A percentile compares a stretch with the other conserved stretches of the same genome.
Evolutionary conservation across 1,140 invertebrate species (phyloP).

Genomic region (Cyclina sinensis): DNA sequence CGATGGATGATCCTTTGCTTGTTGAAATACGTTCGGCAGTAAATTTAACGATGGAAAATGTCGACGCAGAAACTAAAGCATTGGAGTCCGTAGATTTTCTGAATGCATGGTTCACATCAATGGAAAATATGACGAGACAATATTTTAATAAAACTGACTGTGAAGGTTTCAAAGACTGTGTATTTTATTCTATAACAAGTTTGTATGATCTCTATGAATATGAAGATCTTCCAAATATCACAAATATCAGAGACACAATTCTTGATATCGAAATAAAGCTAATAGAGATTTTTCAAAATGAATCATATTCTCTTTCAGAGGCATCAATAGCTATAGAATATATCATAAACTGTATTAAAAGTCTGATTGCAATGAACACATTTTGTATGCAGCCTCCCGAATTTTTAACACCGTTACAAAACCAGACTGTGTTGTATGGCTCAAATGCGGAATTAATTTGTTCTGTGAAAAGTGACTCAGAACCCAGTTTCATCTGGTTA

Average conservation of each 20-base stretch:
- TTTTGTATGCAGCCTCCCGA: slow-evolving; percentile 34
- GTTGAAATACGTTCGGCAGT: neutral
- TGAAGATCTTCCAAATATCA: slow-evolving; percentile 34
- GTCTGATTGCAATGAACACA: neutral
- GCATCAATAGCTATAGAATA: neutral
- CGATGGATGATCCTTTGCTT: neutral
- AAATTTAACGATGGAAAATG: neutral
- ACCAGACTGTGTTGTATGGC: neutral
- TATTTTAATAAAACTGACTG: slow-evolving; percentile 38
- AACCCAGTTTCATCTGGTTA: slow-evolving; percentile 14
- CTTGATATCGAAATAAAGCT: slow-evolving; percentile 12
- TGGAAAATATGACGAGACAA: slow-evolving; percentile 14
- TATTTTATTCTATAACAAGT: neutral
- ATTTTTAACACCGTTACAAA: neutral
- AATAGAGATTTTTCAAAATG: slow-evolving; percentile 16
- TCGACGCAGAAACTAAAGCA: neutral
- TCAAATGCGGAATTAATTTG: neutral
- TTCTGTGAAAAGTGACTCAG: neutral
- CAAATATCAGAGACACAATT: neutral
- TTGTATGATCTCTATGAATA: slow-evolving; percentile 19
- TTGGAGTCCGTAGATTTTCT: slow-evolving; percentile 1
- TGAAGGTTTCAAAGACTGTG: slow-evolving; percentile 12
- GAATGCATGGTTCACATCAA: neutral
- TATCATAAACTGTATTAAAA: neutral
- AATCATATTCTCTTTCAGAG: slow-evolving; percentile 1